Evolutionary conservation across 2,113 vertebrate species (phyloP), one percentile per base, ranked within the genome.

Genomic region (Barnardius zonarius): DNA sequence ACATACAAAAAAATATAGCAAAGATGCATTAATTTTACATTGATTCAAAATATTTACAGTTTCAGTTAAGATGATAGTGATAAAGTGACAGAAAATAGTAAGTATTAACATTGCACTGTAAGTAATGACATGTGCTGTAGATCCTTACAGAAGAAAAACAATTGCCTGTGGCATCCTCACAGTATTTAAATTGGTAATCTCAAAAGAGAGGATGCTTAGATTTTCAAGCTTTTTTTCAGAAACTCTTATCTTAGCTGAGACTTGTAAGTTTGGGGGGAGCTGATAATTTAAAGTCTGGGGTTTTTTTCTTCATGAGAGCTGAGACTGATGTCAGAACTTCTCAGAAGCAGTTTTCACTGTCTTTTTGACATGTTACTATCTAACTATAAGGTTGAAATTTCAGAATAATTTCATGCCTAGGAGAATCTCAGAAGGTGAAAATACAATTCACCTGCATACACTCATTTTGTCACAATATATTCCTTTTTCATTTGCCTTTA

Each of bases 11-110:
- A 94, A 96, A 89, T 92, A 79, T 67, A 89, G 80, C 80, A 83
- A 87, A 79, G 88, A 84, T 79, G 52, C 66, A 93, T 96, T 94
- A 95, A 95, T 96, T 96, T 97, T 93, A 84, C 86, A 95, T 92
- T 68, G 80, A 89, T 94, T 97, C 96, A 95, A 97, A 96, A 96
- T 97, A 96, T 96, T 96, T 95, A 95, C 90, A 52, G 85, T 89
- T 94, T 94, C 62, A 46, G 88, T 93, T 91, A 89, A 91, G 73
- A 92, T 86, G 83, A 92, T 93, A 2, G 0, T 91, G 48, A 35
- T 92, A 66, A 81, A 94, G 77, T 78, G 93, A 94, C 90, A 93
- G 77, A 86, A 96, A 96, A 93, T 90, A 86, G 35, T 68, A 81
- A 95, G 93, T 86, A 95, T 84, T 95, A 96, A 94, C 79, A 90